Percentiles rank a stretch among this genome's conserved stretches.
Conservation (phyloP, 2,797 vertebrate genomes). For the Syngnathus acus region DNA sequence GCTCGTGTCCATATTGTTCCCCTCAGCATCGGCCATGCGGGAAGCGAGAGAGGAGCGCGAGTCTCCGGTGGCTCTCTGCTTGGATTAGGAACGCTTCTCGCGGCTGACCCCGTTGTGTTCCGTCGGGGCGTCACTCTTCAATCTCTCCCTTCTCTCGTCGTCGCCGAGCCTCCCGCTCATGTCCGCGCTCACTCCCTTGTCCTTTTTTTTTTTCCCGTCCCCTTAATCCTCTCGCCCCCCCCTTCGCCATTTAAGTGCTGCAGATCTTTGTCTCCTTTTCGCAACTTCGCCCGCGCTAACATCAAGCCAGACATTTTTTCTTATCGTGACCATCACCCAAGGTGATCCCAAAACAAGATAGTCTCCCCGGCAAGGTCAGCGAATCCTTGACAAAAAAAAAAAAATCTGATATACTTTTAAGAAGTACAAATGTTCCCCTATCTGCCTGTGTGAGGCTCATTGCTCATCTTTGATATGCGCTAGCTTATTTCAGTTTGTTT, state of each 20-base stretch:
- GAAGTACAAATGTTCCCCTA: neutral
- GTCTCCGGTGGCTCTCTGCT: slow-evolving; percentile 58
- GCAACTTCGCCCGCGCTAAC: slow-evolving; percentile 25
- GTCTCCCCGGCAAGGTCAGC: too few species aligned
- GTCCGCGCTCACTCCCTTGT: slow-evolving; percentile 58
- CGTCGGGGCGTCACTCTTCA: slow-evolving; percentile 65
- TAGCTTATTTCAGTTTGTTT: neutral
- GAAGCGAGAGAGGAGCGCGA: neutral
- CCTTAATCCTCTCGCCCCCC: slow-evolving; percentile 47
- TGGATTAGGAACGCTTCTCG: slow-evolving; percentile 74
- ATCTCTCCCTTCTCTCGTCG: slow-evolving; percentile 56
- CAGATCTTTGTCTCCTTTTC: slow-evolving; percentile 32
- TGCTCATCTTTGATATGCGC: neutral
- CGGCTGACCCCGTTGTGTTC: slow-evolving; percentile 76
- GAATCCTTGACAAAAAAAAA: neutral
- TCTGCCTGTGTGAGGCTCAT: neutral
- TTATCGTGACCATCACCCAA: neutral
- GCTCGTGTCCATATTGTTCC: neutral
- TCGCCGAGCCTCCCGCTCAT: slow-evolving; percentile 41
- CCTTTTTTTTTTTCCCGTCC: slow-evolving; percentile 56
- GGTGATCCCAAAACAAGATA: neutral
- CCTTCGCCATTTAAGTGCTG: slow-evolving; percentile 38
- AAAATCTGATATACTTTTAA: neutral
- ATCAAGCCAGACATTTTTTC: neutral
- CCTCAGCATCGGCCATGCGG: slow-evolving; percentile 1